These are phyloP conservation scores for Teleogryllus occipitalis DNA, from an alignment of 1,140 invertebrate species.

Conservation along the genomic window DNA sequence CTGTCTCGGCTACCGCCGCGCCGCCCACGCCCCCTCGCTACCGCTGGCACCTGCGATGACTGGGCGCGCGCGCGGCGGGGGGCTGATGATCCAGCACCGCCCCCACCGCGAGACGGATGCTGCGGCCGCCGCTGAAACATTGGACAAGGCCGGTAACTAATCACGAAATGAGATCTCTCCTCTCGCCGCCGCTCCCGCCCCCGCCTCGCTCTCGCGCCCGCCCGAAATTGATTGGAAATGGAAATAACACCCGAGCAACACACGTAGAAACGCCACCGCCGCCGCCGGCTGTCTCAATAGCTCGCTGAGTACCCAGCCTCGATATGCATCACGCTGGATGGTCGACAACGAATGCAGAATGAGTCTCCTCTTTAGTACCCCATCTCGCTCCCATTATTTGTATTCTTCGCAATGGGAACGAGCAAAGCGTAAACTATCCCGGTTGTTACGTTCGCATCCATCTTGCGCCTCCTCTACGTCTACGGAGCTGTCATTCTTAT, in stretches of 20 bases:
- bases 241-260: not conserved
- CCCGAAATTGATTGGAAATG: not conserved
- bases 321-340: conserved; percentile 3
- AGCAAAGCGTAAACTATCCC: not conserved
- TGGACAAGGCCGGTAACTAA: conserved; percentile 3
- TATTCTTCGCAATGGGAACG: not conserved
- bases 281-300: not conserved
- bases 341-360: not conserved
- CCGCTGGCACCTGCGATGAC: no score
- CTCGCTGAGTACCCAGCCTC: not conserved
- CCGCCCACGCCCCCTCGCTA: no score
- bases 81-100: no score
- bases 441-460: not conserved
- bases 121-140: not conserved
- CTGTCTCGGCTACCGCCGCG: no score
- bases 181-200: not conserved
- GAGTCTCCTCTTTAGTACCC: not conserved
- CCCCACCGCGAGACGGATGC: no score
- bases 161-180: not conserved
- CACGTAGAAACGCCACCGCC: not conserved
- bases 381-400: not conserved
- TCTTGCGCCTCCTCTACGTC: not conserved
- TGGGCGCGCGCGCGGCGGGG: no score
- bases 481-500: not conserved
- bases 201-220: not conserved